Percentiles rank a stretch among this genome's conserved stretches.
Conservation (phyloP, 2,888 invertebrate species). For the Lasioglossum oenotherae region DNA sequence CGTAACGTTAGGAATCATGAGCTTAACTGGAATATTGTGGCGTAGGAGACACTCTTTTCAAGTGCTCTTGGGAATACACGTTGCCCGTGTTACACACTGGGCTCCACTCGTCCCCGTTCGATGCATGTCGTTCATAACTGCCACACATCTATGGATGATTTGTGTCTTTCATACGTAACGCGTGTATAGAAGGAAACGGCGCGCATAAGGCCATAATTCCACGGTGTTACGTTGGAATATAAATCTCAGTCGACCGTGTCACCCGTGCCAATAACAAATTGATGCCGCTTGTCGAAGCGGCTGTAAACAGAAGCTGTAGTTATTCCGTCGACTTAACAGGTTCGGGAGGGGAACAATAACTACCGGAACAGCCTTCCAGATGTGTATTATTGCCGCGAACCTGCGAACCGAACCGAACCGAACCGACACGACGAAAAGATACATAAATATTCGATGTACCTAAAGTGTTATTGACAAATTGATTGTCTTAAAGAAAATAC, state of each 20-base stretch:
- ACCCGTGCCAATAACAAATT: conserved; percentile 22
- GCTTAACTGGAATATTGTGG: neutral
- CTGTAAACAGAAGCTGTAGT: conserved; percentile 20
- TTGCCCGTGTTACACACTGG: neutral
- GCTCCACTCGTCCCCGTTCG: neutral
- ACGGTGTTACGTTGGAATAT: conserved; percentile 12
- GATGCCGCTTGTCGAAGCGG: conserved; percentile 16
- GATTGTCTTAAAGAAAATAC: no score
- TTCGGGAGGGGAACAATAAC: conserved; percentile 4
- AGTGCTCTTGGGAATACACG: neutral
- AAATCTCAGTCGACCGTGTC: conserved; percentile 21
- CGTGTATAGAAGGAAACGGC: conserved; percentile 6
- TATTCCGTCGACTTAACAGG: conserved; percentile 18
- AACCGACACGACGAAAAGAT: neutral
- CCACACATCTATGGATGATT: conserved; percentile 50
- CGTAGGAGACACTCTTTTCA: conserved; percentile 12
- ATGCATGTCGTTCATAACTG: conserved; percentile 51
- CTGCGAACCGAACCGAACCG: no score
- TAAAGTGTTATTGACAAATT: no score
- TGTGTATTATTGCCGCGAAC: neutral
- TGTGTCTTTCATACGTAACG: conserved; percentile 46
- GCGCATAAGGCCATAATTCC: conserved; percentile 29
- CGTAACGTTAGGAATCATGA: conserved; percentile 5
- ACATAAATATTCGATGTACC: no score
- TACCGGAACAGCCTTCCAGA: neutral